These are phyloP conservation scores for Meteorus cinctellus DNA, from an alignment of 2,888 invertebrate genomes.

Conservation along the genomic window DNA sequence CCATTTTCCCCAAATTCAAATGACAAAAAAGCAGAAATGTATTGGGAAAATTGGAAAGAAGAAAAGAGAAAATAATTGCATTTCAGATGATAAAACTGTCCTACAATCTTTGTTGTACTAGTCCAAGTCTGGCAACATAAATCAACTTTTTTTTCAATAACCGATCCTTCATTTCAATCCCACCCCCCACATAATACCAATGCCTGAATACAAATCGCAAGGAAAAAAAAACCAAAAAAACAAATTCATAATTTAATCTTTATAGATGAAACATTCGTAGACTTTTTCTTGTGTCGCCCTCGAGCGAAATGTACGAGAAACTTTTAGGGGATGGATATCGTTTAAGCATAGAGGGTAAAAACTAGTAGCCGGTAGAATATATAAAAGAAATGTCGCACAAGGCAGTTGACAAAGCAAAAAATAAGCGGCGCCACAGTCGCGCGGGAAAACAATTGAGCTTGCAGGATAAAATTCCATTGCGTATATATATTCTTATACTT, in stretches of 20 bases:
- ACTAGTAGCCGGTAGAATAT: not conserved
- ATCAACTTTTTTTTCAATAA: not conserved
- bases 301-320: constrained; percentile 44
- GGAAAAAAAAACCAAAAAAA: not conserved
- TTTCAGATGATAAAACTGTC: too few species aligned
- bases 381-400: not conserved
- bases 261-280: not conserved
- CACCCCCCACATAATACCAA: not conserved
- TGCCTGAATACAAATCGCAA: not conserved
- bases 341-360: not conserved
- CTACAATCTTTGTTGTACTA: too few species aligned
- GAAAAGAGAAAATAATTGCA: too few species aligned
- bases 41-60: too few species aligned
- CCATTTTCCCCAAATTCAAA: too few species aligned
- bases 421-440: constrained; percentile 15
- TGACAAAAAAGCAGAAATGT: too few species aligned
- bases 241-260: not conserved
- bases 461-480: constrained; percentile 26
- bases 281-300: constrained; percentile 57
- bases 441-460: not conserved
- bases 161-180: not conserved
- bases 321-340: not conserved
- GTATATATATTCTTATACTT: constrained; percentile 38
- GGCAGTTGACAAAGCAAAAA: not conserved
- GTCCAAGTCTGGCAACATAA: not conserved